A percentile compares a stretch with the other conserved stretches of the same genome.
phyloP scores from a whole-genome alignment of 2,888 invertebrate species.

The Laspeyria flexula region DNA sequence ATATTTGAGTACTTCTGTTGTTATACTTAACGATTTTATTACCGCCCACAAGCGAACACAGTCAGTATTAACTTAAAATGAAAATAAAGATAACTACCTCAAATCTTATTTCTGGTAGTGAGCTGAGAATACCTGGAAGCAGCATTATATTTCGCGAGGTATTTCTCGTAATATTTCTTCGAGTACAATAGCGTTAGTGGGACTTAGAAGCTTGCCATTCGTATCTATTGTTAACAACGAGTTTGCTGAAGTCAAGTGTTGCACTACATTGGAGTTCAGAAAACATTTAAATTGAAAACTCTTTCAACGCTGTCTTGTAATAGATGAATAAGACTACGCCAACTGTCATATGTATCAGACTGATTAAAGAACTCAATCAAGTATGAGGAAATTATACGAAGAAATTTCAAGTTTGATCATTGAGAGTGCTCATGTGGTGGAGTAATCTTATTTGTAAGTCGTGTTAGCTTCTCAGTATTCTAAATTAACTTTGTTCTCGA shows the following conservation, averaged over 20 bases:
- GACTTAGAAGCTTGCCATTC: constrained; percentile 23
- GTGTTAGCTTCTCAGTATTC: constrained; percentile 27
- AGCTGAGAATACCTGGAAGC: constrained; percentile 1
- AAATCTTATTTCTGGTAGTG: not conserved
- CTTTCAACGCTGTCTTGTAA: constrained; percentile 23
- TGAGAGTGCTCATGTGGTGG: constrained; percentile 14
- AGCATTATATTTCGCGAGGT: constrained; percentile 6
- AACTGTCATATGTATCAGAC: too few relatives aligned
- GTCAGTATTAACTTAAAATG: too few relatives aligned
- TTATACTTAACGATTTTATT: not conserved
- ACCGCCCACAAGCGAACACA: not conserved
- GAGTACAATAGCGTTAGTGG: constrained; percentile 32
- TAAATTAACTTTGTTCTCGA: constrained; percentile 37
- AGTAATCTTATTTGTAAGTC: constrained; percentile 32
- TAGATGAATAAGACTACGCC: constrained; percentile 15
- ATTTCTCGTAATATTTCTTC: constrained; percentile 26
- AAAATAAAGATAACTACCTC: not conserved
- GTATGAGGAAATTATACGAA: constrained; percentile 21
- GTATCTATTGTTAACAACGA: constrained; percentile 31
- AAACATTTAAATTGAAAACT: constrained; percentile 33
- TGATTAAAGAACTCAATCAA: constrained; percentile 27
- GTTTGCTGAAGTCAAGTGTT: constrained; percentile 27
- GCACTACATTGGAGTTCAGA: constrained; percentile 13
- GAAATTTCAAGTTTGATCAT: constrained; percentile 25
- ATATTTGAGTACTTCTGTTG: constrained; percentile 22